Base-by-base conservation (phyloP, 2,797 vertebrate species). In the Fistularia tabacaria region DNA sequence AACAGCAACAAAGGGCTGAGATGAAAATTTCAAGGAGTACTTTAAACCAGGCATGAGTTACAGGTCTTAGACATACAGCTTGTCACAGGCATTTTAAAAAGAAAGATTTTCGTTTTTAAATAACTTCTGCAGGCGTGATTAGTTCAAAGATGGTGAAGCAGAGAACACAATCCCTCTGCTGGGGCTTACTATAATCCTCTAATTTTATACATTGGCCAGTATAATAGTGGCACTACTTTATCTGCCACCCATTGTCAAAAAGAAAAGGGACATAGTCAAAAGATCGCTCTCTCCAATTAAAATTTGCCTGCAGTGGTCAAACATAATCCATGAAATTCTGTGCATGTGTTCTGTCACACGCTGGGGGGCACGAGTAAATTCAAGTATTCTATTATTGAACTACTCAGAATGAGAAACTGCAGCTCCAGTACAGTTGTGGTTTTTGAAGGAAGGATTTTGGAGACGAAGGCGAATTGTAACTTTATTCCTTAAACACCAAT, bases 111-210 rank as follows among this genome's bases (percentile, higher is more conserved):
- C 25, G 2, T 25, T 25, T 25, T 25, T 25, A 5, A 25, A 25
- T 25, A 25, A 25, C 25, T 25, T 25, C 25, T 25, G 25, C 5
- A 5, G 25, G 25, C 2, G 25, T 2, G 25, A 25, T n/a, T n/a
- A 25, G 2, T 25, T 25, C 25, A 64, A 52, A 12, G 58, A 36
- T 49, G 57, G 46, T 73, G 62, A 69, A 82, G 64, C 58, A 59
- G 65, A 42, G 48, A 51, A 60, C 51, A 52, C 62, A 67, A 40
- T 36, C 56, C 51, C 60, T 78, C 59, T 66, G 60, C 49, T n/a
- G 53, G 62, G 80, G 77, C 61, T 82, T 76, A 76, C 50, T 63
- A 56, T 87, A 85, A 85, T 85, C 80, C 76, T 76, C 77, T 72
- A 81, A 78, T 85, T 86, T 82, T 49, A 82, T 64, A 77, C 76